A percentile compares a stretch with the other conserved stretches of the same genome.
phyloP scores from a whole-genome alignment of 2,797 vertebrate genomes.

The Gadopsis bispinosus region DNA sequence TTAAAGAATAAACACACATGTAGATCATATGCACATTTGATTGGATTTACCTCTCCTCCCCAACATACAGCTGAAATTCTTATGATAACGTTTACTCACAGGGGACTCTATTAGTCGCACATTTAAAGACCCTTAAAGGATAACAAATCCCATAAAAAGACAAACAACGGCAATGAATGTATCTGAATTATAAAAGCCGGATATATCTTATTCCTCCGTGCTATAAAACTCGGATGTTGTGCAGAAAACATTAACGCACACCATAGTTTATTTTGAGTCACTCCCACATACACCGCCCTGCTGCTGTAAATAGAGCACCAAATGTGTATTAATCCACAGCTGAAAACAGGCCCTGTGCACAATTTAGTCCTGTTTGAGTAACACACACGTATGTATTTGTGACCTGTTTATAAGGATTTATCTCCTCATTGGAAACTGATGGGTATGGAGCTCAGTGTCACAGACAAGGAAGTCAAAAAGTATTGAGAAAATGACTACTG shows the following conservation, averaged over 20 bases:
- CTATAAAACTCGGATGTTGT: not conserved
- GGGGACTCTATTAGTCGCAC: not conserved
- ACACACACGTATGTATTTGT: not conserved
- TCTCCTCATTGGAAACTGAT: not conserved
- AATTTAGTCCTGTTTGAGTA: not conserved
- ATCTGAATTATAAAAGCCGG: slow-evolving; percentile 4
- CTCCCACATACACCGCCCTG: not conserved
- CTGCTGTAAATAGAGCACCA: not conserved
- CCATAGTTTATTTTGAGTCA: not conserved
- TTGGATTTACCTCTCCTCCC: not conserved
- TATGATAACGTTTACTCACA: not conserved
- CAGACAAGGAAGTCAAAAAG: not conserved
- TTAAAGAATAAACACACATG: slow-evolving; percentile 40
- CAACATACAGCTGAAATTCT: slow-evolving; percentile 2
- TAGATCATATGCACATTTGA: not conserved
- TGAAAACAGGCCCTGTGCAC: not conserved
- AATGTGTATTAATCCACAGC: not conserved
- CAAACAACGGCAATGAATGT: not conserved
- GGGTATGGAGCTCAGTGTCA: not conserved
- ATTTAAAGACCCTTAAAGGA: not conserved
- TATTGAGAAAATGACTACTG: not conserved
- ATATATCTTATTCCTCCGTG: not conserved
- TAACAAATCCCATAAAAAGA: not conserved
- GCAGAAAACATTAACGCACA: not conserved
- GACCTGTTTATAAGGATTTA: not conserved